Base-by-base conservation (phyloP, 2,797 vertebrate genomes). In the Sebastolobus altivelis region DNA sequence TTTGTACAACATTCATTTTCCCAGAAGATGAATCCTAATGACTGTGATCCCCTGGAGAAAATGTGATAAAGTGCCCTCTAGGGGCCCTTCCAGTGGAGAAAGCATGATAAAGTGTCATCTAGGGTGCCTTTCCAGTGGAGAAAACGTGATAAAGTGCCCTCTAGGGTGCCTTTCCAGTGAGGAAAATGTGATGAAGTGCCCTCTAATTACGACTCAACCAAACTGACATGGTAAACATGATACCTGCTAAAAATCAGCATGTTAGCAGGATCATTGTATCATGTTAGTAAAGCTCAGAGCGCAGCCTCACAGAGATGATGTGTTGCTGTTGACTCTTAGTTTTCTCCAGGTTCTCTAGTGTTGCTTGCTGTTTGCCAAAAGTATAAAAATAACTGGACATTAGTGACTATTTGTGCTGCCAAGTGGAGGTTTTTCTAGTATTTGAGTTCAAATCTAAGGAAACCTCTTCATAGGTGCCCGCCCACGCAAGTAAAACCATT, bases 351-450 rank as follows among this genome's bases (percentile, higher is more conserved):
- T 63, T 60, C 58, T 60, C 58, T 8, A 4, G n/a, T 54, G 52
- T 54, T 54, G 43, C 18, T 49, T 49, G 43, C 43, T 46, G 27
- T 31, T 75, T 60, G 31, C 71, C 54, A 80, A 27, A 71, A 46
- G 4, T 46, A 54, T 59, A 22, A 38, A 33, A 75, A 75, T 59
- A 43, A 40, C 46, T 67, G 58, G 20, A 31, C 55, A 0, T 38
- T 55, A 66, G 33, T 60, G 16, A 70, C 52, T 22, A 20, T 68
- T 37, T 75, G 59, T 81, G 68, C 33, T 20, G n/a, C 59, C 58
- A 69, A 75, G 20, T 58, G 10, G 6, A 55, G 37, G 63, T 80
- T 59, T 80, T 75, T 68, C 16, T 22, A n/a, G 59, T 66, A 29
- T 27, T 22, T 37, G 14, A 54, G 46, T 62, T 14, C 37, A 71